These are phyloP conservation scores for Scophthalmus maximus DNA, from an alignment of 2,113 vertebrate genomes.

Conservation along the genomic window DNA sequence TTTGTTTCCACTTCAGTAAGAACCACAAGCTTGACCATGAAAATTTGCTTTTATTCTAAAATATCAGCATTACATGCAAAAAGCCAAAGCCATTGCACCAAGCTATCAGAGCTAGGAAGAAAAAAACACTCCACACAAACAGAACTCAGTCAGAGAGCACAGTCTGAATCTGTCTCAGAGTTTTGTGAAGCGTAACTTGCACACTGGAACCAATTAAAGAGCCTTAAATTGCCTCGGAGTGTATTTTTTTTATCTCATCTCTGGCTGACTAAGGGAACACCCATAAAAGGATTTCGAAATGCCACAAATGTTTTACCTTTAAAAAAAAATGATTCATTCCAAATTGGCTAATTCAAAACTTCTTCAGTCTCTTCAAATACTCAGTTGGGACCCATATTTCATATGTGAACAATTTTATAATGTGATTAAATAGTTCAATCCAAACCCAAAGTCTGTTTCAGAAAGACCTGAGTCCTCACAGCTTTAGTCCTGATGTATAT, in stretches of 20 bases:
- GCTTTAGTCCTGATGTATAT: not conserved
- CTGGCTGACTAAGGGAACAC: constrained; percentile 11
- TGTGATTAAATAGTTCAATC: not conserved
- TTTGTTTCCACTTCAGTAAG: constrained; percentile 4
- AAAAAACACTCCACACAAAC: not conserved
- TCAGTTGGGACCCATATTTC: too few relatives aligned
- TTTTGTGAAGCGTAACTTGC: not conserved
- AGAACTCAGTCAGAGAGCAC: constrained; percentile 27
- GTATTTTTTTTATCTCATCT: constrained; percentile 36
- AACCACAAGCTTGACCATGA: not conserved
- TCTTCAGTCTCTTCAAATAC: not conserved
- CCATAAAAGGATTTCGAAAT: constrained; percentile 30
- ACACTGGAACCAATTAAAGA: constrained; percentile 58
- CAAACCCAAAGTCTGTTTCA: not conserved
- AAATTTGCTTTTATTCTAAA: constrained; percentile 2
- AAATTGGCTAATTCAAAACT: not conserved
- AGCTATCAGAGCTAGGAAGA: not conserved
- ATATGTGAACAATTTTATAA: too few relatives aligned
- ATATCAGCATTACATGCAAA: not conserved
- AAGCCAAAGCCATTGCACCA: constrained; percentile 7
- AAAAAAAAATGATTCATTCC: not conserved
- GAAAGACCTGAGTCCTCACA: too few relatives aligned
- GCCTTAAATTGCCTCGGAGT: constrained; percentile 31
- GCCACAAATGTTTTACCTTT: constrained; percentile 3
- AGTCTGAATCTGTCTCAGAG: not conserved